Evolutionary conservation across 2,888 invertebrate species (phyloP), one percentile per base, ranked within the genome.

Genomic region (Watsonalla binaria): DNA sequence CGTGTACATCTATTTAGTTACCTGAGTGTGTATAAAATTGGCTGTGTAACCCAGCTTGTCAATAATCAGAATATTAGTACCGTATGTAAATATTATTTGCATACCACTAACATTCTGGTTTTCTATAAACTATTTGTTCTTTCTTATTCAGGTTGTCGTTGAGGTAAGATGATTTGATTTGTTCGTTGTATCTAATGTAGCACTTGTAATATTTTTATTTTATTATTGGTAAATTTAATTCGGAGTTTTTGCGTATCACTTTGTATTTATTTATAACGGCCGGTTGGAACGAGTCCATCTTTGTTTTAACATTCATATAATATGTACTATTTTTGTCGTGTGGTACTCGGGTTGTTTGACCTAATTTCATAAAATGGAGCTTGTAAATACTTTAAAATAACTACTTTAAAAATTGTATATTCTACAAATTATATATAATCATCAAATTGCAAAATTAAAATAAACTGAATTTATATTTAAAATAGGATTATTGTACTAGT

Each of bases 131-230:
- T 63, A 59, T 68, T 50, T 68, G 65, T 68, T 80, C 82, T 82
- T 82, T 76, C 77, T 68, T 80, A 82, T 81, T 87, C 88, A 88
- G 89, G 90, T 86, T 80, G 70, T 59, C 77, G 64, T 55, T 59
- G 84, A 90, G 89, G 90, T 90, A 90, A 90, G 89, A 75, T 72
- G 70, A 80, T 80, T 75, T 76, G 65, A 4, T 4, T 24, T 74
- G 79, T 78, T 86, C 84, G 81, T 79, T 80, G 72, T 66, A 68
- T 74, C 76, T 76, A 72, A 73, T 62, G 72, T 68, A 76, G 72
- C 42, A 42, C 11, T 72, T 74, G 75, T 76, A 68, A 24, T 66
- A 66, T 68, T 67, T 74, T 68, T 71, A 71, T 75, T 65, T 71
- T 59, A 63, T 63, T 63, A 60, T 70, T 70, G 58, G 66, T 64